Conservation (phyloP, 1,140 invertebrate genomes). For the Psilanteris sp. region DNA sequence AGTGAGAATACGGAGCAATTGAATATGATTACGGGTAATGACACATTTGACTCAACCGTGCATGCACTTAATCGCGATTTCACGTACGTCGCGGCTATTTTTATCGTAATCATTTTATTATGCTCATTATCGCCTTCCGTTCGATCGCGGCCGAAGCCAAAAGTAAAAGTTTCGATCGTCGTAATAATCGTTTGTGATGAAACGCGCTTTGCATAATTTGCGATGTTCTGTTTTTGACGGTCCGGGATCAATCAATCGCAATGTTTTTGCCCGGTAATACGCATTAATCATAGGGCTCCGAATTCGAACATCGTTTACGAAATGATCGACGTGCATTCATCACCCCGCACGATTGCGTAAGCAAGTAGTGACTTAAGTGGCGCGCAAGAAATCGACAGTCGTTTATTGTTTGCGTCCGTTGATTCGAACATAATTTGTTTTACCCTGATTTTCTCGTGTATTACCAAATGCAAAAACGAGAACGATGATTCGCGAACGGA, state of each 20-base stretch:
- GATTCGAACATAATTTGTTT: constrained; percentile 60
- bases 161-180: constrained; percentile 11
- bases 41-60: constrained; percentile 34
- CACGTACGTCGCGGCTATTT: constrained; percentile 12
- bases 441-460: constrained; percentile 34
- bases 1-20: constrained; percentile 42
- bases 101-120: constrained; percentile 34
- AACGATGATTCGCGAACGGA: constrained; percentile 46
- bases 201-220: no score
- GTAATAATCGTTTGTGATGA: no score
- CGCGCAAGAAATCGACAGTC: constrained; percentile 44
- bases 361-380: no score
- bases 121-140: constrained; percentile 26
- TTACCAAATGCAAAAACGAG: constrained; percentile 51
- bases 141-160: background rate
- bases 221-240: constrained; percentile 1
- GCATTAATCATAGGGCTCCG: constrained; percentile 6
- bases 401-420: constrained; percentile 20
- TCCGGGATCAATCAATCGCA: background rate
- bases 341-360: constrained; percentile 9
- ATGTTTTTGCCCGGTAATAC: constrained; percentile 3
- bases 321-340: background rate
- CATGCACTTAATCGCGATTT: constrained; percentile 46
- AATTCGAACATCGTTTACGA: constrained; percentile 23
- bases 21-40: constrained; percentile 52